A percentile compares a stretch with the other conserved stretches of the same genome.
phyloP scores from a whole-genome alignment of 2,888 invertebrate species.

The Tetanocera ferruginea region DNA sequence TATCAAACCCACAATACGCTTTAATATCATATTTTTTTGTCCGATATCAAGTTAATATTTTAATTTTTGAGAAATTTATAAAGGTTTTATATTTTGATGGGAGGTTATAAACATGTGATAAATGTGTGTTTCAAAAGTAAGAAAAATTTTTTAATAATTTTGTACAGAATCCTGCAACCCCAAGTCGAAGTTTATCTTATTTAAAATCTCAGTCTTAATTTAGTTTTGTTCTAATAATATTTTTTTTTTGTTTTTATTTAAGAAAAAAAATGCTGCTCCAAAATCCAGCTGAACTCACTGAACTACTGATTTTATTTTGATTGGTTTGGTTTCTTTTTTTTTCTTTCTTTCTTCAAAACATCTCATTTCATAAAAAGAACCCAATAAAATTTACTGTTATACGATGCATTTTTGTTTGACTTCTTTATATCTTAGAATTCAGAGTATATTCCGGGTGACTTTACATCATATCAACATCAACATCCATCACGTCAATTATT shows the following conservation, averaged over 20 bases:
- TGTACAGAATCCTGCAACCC: too few species aligned
- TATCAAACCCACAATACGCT: too few species aligned
- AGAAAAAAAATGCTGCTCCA: background rate
- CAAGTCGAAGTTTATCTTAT: too few species aligned
- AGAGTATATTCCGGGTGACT: slow-evolving; percentile 72
- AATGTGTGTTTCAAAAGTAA: too few species aligned
- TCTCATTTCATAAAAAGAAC: background rate
- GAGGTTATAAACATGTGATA: too few species aligned
- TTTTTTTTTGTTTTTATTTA: background rate
- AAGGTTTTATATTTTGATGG: too few species aligned
- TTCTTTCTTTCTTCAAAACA: background rate
- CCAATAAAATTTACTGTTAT: slow-evolving; percentile 2
- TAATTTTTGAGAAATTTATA: too few species aligned
- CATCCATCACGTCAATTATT: slow-evolving; percentile 66
- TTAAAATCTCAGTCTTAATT: too few species aligned
- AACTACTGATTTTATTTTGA: background rate
- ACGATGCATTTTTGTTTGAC: background rate
- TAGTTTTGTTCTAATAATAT: background rate
- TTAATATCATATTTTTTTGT: too few species aligned
- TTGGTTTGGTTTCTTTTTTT: background rate
- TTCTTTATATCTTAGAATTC: slow-evolving; percentile 51
- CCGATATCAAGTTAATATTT: too few species aligned
- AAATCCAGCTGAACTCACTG: background rate
- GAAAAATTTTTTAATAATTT: too few species aligned
- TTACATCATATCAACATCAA: slow-evolving; percentile 69